Evolutionary conservation across 2,888 invertebrate species (phyloP).

Genomic region (Ophion slaviceki): DNA sequence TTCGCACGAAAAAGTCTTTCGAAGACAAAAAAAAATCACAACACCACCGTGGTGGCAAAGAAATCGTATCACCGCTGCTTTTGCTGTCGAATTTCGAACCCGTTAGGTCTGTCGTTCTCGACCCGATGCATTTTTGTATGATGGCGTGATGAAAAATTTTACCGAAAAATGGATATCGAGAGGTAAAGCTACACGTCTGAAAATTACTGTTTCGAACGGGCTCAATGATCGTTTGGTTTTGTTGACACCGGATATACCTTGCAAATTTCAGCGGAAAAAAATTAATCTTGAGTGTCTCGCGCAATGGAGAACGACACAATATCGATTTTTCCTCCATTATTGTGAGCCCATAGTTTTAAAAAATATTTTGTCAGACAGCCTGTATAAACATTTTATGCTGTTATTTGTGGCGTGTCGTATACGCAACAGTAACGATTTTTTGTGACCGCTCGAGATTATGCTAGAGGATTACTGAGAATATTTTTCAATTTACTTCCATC

Average conservation of each 20-base stretch:
- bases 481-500: slow-evolving; percentile 58
- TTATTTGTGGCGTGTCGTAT: slow-evolving; percentile 63
- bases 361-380: slow-evolving; percentile 49
- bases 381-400: slow-evolving; percentile 64
- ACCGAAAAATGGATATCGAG: slow-evolving; percentile 45
- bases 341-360: slow-evolving; percentile 50
- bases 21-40: slow-evolving; percentile 49
- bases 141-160: slow-evolving; percentile 56
- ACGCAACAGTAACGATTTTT: slow-evolving; percentile 51
- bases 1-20: slow-evolving; percentile 65
- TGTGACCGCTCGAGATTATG: slow-evolving; percentile 42
- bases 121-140: slow-evolving; percentile 68
- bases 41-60: slow-evolving; percentile 61
- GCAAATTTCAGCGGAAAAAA: slow-evolving; percentile 69
- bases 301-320: slow-evolving; percentile 71
- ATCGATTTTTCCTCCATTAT: slow-evolving; percentile 67
- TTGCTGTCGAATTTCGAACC: slow-evolving; percentile 64
- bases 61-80: slow-evolving; percentile 54
- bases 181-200: slow-evolving; percentile 19
- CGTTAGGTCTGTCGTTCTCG: slow-evolving; percentile 58
- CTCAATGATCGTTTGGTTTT: slow-evolving; percentile 38
- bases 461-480: slow-evolving; percentile 37
- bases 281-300: slow-evolving; percentile 59
- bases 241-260: slow-evolving; percentile 60
- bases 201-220: slow-evolving; percentile 16